phyloP scores from a whole-genome alignment of 2,888 invertebrate species.

The Phania funesta region DNA sequence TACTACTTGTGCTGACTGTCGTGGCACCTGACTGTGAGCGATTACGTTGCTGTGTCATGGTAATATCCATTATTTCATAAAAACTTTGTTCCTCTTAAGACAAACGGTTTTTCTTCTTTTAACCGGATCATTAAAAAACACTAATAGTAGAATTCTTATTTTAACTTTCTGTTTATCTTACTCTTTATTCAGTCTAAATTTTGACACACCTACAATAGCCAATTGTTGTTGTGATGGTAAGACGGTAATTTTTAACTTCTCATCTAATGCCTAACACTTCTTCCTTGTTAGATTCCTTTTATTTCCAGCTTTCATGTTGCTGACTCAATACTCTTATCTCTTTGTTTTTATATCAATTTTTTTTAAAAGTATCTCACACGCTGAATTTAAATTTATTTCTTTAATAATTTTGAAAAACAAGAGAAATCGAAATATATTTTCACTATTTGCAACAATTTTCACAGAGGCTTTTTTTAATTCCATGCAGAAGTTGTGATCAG shows the following conservation, averaged over 20 bases:
- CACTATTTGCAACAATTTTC: conserved; percentile 45
- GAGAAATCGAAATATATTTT: conserved; percentile 39
- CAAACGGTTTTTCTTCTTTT: conserved; percentile 24
- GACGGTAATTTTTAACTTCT: conserved; percentile 20
- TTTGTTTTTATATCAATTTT: not conserved
- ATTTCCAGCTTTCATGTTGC: conserved; percentile 56
- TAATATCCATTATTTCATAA: conserved; percentile 68
- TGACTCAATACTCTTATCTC: conserved; percentile 20
- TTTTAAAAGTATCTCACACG: not conserved
- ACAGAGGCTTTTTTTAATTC: conserved; percentile 54
- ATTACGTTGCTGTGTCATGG: conserved; percentile 69
- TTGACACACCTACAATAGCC: conserved; percentile 2
- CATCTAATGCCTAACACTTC: conserved; percentile 47
- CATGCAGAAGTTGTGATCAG: conserved; percentile 52
- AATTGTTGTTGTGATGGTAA: not conserved
- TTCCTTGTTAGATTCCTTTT: conserved; percentile 56
- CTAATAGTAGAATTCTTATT: conserved; percentile 14
- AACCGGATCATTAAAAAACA: conserved; percentile 35
- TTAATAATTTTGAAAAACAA: conserved; percentile 33
- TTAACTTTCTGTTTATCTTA: not conserved
- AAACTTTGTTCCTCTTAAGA: conserved; percentile 3
- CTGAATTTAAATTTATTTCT: not conserved
- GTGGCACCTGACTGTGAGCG: conserved; percentile 66
- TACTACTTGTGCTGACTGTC: conserved; percentile 47
- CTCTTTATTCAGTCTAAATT: conserved; percentile 7